Percentiles rank a stretch among this genome's conserved stretches.
Conservation (phyloP, 2,888 invertebrate genomes). For the Agriotes lineatus region DNA sequence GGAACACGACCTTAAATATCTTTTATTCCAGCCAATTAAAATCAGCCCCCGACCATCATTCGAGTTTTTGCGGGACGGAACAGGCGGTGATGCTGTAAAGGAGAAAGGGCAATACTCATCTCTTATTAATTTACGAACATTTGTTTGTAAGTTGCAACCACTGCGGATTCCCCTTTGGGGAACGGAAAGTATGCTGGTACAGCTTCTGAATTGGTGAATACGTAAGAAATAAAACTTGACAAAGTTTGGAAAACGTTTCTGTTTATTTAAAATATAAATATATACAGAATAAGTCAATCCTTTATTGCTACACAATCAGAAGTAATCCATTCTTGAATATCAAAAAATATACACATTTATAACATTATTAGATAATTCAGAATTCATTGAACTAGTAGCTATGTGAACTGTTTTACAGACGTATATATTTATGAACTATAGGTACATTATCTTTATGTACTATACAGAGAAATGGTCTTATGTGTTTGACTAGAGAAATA, state of each 20-base stretch:
- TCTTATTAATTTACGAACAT: too few relatives aligned
- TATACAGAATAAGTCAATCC: conserved; percentile 36
- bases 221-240: neutral
- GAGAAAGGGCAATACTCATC: too few relatives aligned
- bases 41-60: too few relatives aligned
- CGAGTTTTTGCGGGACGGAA: too few relatives aligned
- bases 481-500: conserved; percentile 8
- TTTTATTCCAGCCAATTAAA: too few relatives aligned
- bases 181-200: neutral
- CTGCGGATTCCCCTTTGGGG: neutral
- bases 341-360: conserved; percentile 38
- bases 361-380: conserved; percentile 7
- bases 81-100: too few relatives aligned
- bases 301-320: conserved; percentile 36
- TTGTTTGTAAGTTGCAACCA: too few relatives aligned
- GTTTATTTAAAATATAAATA: conserved; percentile 39
- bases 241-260: conserved; percentile 14
- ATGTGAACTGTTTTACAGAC: conserved; percentile 4
- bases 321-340: conserved; percentile 30
- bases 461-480: neutral
- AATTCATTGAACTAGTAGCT: conserved; percentile 9
- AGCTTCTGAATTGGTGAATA: neutral
- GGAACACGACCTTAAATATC: too few relatives aligned
- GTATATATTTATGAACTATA: neutral
- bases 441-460: neutral